Conservation (phyloP, 2,797 vertebrate genomes). For the Pelobates cultripes region DNA sequence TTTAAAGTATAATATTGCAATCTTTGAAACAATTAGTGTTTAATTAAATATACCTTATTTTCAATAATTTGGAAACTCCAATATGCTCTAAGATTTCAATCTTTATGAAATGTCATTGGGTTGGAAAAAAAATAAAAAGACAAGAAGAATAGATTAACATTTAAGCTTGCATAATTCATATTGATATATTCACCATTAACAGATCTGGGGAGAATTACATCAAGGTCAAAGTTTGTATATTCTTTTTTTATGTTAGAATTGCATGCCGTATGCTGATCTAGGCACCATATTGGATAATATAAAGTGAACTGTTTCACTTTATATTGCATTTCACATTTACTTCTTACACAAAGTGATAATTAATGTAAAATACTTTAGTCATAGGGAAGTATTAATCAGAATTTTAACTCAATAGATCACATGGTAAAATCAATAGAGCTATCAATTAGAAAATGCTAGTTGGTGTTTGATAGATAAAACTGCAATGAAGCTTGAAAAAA, state of each 20-base stretch:
- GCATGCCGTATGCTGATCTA: conserved; percentile 43
- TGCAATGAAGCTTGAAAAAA: neutral
- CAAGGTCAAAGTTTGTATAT: conserved; percentile 54
- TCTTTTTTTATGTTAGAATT: conserved; percentile 38
- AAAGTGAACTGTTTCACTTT: conserved; percentile 9
- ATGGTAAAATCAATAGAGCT: neutral
- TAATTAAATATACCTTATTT: conserved; percentile 27
- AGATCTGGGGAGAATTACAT: conserved; percentile 45
- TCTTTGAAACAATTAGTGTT: neutral
- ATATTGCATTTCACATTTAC: conserved; percentile 7
- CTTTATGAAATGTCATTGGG: conserved; percentile 47
- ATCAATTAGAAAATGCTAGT: neutral
- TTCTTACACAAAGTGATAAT: conserved; percentile 12
- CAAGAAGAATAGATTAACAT: conserved; percentile 54
- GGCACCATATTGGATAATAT: conserved; percentile 36
- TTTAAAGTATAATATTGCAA: neutral
- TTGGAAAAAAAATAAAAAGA: conserved; percentile 43
- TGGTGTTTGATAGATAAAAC: neutral
- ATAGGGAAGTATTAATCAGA: neutral
- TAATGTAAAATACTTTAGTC: neutral
- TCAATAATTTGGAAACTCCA: conserved; percentile 11
- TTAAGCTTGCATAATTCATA: conserved; percentile 53
- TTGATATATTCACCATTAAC: conserved; percentile 51
- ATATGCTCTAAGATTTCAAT: conserved; percentile 20
- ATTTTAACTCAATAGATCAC: neutral